Conservation (phyloP, 2,888 invertebrate species). For the Eristalinus sepulchralis region DNA sequence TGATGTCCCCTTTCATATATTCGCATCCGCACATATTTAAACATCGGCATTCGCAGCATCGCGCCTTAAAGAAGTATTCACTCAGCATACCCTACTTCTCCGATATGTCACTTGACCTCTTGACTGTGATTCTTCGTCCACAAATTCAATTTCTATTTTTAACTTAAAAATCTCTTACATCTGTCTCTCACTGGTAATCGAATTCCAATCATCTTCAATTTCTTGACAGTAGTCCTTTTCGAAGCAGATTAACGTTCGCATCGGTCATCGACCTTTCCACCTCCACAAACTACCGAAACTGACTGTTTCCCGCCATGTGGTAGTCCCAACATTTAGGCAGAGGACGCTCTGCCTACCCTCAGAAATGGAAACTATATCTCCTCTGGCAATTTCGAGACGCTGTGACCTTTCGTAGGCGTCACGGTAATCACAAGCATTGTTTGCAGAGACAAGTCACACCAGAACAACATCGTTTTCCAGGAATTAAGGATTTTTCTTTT, state of each 20-base stretch:
- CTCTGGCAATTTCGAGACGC: neutral
- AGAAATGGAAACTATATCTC: neutral
- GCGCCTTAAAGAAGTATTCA: too few species aligned
- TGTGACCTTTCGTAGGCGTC: neutral
- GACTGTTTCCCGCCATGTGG: neutral
- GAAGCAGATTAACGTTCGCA: neutral
- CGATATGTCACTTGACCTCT: too few species aligned
- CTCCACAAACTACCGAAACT: neutral
- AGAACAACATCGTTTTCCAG: neutral
- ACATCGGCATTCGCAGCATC: too few species aligned
- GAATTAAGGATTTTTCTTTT: neutral
- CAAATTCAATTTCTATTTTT: neutral
- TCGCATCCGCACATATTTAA: too few species aligned
- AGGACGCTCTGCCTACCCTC: neutral
- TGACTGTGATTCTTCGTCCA: too few species aligned
- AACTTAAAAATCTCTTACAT: neutral
- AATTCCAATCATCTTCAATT: neutral
- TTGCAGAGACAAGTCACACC: neutral
- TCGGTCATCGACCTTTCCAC: neutral
- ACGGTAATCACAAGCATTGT: neutral
- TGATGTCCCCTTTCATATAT: too few species aligned
- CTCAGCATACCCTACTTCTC: too few species aligned
- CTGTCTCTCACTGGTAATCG: neutral
- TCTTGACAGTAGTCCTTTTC: neutral
- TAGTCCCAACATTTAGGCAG: neutral